phyloP scores from a whole-genome alignment of 1,140 invertebrate genomes.

The Aphaenogaster rudis region DNA sequence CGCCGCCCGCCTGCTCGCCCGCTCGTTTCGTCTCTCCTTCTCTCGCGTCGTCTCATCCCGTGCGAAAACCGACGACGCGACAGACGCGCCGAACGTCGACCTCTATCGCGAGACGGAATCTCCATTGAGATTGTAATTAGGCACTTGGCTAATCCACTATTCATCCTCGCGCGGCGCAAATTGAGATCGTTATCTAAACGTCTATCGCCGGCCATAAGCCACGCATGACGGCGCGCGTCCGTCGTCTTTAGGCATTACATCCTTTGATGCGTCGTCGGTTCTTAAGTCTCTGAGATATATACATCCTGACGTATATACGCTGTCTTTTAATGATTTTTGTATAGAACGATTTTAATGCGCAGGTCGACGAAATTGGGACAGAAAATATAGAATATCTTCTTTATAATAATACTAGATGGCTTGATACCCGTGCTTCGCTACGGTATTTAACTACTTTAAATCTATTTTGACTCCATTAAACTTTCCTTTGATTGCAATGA shows the following conservation, averaged over 20 bases:
- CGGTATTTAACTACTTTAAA: too few species aligned
- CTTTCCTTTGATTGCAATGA: too few species aligned
- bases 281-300: background rate
- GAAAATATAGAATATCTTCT: background rate
- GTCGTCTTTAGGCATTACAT: slow-evolving; percentile 23
- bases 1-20: background rate
- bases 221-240: slow-evolving; percentile 44
- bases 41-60: background rate
- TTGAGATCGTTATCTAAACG: slow-evolving; percentile 75
- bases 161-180: slow-evolving; percentile 48
- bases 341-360: background rate
- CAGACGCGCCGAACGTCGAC: slow-evolving; percentile 2
- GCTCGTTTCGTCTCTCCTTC: slow-evolving; percentile 14
- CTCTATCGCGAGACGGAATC: slow-evolving; percentile 65
- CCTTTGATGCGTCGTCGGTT: background rate
- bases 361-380: background rate
- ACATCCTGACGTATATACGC: background rate
- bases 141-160: slow-evolving; percentile 61
- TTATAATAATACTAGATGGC: background rate
- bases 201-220: slow-evolving; percentile 63
- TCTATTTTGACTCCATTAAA: too few species aligned
- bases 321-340: slow-evolving; percentile 6
- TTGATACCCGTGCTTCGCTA: too few species aligned
- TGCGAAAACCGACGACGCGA: slow-evolving; percentile 18
- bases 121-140: slow-evolving; percentile 70